Conservation (phyloP, 2,888 invertebrate species). For the Rhodophaea formosa region DNA sequence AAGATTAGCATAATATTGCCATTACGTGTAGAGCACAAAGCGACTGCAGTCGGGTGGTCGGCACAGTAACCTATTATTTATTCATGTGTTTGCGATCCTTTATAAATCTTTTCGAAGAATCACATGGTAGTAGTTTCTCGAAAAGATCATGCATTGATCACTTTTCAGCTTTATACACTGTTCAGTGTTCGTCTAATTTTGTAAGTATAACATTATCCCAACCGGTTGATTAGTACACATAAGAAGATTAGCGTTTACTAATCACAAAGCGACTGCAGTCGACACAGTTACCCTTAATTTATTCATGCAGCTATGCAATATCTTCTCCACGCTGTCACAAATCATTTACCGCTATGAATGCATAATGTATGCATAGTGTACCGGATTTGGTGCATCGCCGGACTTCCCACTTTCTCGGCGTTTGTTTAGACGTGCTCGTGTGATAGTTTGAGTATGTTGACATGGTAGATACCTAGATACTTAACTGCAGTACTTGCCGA, state of each 20-base stretch:
- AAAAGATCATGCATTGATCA: too few relatives aligned
- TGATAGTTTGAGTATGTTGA: background rate
- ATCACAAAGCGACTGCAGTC: background rate
- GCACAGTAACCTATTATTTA: too few relatives aligned
- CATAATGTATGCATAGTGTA: slow-evolving; percentile 17
- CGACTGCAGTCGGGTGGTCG: too few relatives aligned
- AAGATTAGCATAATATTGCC: too few relatives aligned
- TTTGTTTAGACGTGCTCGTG: background rate
- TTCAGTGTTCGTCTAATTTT: too few relatives aligned
- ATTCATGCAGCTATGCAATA: slow-evolving; percentile 15
- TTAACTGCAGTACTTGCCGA: too few relatives aligned
- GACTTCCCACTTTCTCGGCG: slow-evolving; percentile 10
- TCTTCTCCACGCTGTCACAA: slow-evolving; percentile 13
- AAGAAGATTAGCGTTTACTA: background rate
- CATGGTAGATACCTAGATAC: too few relatives aligned
- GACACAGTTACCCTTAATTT: slow-evolving; percentile 8
- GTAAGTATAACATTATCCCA: background rate
- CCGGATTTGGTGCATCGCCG: slow-evolving; percentile 17
- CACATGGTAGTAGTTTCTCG: too few relatives aligned
- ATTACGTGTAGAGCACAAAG: too few relatives aligned
- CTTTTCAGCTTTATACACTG: too few relatives aligned
- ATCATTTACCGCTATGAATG: slow-evolving; percentile 19
- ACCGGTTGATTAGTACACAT: background rate
- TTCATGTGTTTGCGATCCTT: too few relatives aligned
- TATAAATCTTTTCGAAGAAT: too few relatives aligned